A percentile compares a stretch with the other conserved stretches of the same genome.
These are phyloP conservation scores for Notolepis coatsorum DNA, from an alignment of 2,797 vertebrate species.

Conservation along the genomic window DNA sequence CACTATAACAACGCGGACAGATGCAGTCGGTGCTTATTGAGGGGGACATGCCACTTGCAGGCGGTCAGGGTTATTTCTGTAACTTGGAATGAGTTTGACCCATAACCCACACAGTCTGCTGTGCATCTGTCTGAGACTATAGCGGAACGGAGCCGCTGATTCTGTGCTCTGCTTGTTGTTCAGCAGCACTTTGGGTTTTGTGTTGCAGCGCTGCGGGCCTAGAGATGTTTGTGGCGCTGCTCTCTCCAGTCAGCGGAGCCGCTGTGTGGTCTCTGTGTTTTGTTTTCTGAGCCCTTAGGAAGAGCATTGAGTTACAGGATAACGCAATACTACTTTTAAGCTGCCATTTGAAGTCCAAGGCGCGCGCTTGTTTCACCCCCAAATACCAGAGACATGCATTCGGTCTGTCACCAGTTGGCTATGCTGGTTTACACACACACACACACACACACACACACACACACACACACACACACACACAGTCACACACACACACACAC, in stretches of 20 bases:
- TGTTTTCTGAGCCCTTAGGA: slow-evolving; percentile 8
- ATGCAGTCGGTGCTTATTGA: slow-evolving; percentile 30
- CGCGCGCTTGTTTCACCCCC: slow-evolving; percentile 15
- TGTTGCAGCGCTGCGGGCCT: too few species aligned
- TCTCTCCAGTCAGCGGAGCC: too few species aligned
- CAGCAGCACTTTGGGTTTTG: slow-evolving; percentile 1
- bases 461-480: not conserved
- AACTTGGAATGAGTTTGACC: slow-evolving; percentile 63
- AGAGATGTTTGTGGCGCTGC: too few species aligned
- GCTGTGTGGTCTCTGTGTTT: not conserved
- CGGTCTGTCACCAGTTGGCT: not conserved
- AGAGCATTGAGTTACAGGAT: not conserved
- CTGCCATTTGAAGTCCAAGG: not conserved
- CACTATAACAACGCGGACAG: too few species aligned
- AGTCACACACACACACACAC: not conserved
- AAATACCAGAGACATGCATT: not conserved
- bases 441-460: not conserved
- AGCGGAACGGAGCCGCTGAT: slow-evolving; percentile 12
- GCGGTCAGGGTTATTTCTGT: slow-evolving; percentile 55
- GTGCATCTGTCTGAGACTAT: slow-evolving; percentile 52
- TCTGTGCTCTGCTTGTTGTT: slow-evolving; percentile 21
- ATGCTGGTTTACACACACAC: slow-evolving; percentile 3
- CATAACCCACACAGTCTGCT: slow-evolving; percentile 55
- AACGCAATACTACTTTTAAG: not conserved
- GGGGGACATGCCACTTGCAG: slow-evolving; percentile 14